phyloP scores from a whole-genome alignment of 2,797 vertebrate genomes.

The Enteromius trimaculatus region DNA sequence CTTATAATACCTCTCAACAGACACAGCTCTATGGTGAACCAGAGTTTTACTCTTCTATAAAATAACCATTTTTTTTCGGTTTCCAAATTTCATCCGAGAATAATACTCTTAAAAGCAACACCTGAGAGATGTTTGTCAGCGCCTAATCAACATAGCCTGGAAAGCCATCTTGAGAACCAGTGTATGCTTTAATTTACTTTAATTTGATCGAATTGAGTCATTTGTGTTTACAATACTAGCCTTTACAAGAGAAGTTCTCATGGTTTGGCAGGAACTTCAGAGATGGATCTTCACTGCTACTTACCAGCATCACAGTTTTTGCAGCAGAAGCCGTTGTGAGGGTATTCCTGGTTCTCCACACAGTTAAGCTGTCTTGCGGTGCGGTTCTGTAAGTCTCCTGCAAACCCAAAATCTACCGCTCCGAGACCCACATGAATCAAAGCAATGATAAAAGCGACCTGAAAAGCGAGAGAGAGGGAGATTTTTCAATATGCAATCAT shows the following conservation, averaged over 20 bases:
- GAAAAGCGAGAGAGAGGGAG: neutral
- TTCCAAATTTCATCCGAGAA: neutral
- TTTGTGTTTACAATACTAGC: conserved; percentile 18
- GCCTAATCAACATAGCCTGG: neutral
- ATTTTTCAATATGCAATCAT: neutral
- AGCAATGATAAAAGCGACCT: conserved; percentile 41
- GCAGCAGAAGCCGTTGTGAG: conserved; percentile 75
- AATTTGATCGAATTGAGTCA: neutral
- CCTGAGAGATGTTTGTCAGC: neutral
- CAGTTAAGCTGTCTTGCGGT: conserved; percentile 65
- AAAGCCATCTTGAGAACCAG: conserved; percentile 12
- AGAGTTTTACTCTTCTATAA: neutral
- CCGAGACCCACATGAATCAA: conserved; percentile 20
- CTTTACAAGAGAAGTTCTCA: conserved; percentile 23
- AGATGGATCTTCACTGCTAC: conserved; percentile 41
- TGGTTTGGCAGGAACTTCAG: neutral
- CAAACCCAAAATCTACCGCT: conserved; percentile 20
- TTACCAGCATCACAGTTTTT: conserved; percentile 81
- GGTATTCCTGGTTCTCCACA: conserved; percentile 77
- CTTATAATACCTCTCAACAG: neutral
- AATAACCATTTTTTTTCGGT: neutral
- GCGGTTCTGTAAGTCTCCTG: conserved; percentile 42
- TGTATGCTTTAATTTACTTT: neutral
- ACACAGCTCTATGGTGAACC: neutral
- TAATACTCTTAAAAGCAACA: neutral